phyloP scores from a whole-genome alignment of 2,797 vertebrate genomes.

The Danio choprae region DNA sequence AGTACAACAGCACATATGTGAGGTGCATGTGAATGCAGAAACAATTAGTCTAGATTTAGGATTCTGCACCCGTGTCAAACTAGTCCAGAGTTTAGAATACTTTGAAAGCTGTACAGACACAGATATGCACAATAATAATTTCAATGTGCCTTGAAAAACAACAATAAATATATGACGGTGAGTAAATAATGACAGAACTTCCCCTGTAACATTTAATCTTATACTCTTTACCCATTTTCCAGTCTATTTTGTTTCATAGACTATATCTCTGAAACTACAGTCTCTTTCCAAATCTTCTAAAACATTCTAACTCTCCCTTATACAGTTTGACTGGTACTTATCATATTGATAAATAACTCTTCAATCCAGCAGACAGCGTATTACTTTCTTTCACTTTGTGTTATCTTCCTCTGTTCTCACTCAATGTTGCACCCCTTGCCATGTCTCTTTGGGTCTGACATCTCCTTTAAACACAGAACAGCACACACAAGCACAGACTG shows the following conservation, averaged over 20 bases:
- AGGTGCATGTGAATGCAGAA: too few relatives aligned
- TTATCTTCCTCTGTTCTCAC: conserved; percentile 27
- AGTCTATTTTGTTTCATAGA: background rate
- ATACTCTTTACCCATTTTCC: background rate
- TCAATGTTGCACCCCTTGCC: conserved; percentile 10
- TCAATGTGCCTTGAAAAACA: too few relatives aligned
- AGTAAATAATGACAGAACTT: too few relatives aligned
- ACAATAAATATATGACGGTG: too few relatives aligned
- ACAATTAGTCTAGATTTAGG: too few relatives aligned
- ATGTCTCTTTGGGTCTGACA: conserved; percentile 36
- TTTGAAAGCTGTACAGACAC: too few relatives aligned
- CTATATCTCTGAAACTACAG: background rate
- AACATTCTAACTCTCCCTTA: background rate
- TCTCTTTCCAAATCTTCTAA: background rate
- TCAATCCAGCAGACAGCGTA: conserved; percentile 2
- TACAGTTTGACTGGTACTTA: background rate
- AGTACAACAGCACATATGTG: too few relatives aligned
- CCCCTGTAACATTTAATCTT: background rate
- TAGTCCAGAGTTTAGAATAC: too few relatives aligned
- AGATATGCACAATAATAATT: too few relatives aligned
- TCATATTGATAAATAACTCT: background rate
- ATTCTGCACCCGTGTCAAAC: too few relatives aligned
- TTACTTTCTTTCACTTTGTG: conserved; percentile 1
- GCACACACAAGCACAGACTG: conserved; percentile 40
- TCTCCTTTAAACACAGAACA: conserved; percentile 21